phyloP scores from a whole-genome alignment of 23 tunicate species.

The Styela clava region DNA sequence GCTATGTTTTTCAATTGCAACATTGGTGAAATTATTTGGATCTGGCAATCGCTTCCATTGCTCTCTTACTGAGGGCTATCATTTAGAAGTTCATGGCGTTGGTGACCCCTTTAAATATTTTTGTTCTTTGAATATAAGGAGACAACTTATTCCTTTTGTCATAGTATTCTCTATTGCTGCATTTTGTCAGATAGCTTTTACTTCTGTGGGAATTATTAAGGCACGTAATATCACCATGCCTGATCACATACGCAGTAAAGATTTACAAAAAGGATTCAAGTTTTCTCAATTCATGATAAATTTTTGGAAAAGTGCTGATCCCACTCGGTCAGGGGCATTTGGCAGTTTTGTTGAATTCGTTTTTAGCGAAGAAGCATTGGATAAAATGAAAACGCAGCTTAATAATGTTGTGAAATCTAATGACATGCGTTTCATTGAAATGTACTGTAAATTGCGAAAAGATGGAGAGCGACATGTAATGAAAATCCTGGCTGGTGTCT shows the following conservation, averaged over 20 bases:
- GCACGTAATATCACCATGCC: too few relatives aligned
- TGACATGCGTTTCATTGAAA: background rate
- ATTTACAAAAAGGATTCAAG: background rate
- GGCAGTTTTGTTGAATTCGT: background rate
- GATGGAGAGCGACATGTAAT: background rate
- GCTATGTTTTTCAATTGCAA: too few relatives aligned
- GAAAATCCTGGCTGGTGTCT: background rate
- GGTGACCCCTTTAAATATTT: too few relatives aligned
- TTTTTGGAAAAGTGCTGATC: background rate
- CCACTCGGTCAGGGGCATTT: background rate
- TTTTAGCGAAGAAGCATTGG: background rate
- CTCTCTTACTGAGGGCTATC: too few relatives aligned
- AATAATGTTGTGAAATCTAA: background rate
- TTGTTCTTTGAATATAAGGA: too few relatives aligned
- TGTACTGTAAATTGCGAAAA: background rate
- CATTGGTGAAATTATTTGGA: too few relatives aligned
- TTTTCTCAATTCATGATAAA: background rate
- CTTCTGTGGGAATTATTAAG: background rate
- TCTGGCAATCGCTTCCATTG: too few relatives aligned
- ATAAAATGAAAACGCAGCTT: background rate
- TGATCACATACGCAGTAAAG: background rate
- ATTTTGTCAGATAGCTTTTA: background rate
- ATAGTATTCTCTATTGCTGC: background rate
- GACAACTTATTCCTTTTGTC: background rate
- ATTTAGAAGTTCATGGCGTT: too few relatives aligned